phyloP scores from a whole-genome alignment of 2,113 vertebrate genomes.

The Apeltes quadracus region DNA sequence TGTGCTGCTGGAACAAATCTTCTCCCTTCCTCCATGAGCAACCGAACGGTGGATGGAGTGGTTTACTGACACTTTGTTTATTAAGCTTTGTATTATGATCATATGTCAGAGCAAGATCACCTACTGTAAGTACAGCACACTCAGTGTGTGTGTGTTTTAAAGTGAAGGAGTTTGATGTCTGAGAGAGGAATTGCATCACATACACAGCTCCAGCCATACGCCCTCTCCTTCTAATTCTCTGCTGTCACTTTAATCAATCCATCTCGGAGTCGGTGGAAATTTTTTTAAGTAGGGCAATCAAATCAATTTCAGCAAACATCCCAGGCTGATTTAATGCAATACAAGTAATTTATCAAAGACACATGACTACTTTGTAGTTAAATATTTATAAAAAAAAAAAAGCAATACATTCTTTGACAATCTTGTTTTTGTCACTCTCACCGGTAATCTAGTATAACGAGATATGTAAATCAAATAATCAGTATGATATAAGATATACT shows the following conservation, averaged over 20 bases:
- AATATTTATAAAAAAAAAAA: too few species aligned
- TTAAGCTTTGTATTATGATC: conserved; percentile 53
- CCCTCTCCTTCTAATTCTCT: conserved; percentile 48
- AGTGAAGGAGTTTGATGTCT: conserved; percentile 50
- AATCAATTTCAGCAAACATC: too few species aligned
- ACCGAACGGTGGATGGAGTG: too few species aligned
- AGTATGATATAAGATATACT: too few species aligned
- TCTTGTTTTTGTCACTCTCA: too few species aligned
- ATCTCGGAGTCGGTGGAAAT: conserved; percentile 35
- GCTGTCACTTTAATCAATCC: conserved; percentile 59
- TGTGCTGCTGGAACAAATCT: conserved; percentile 38
- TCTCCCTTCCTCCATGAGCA: conserved; percentile 16
- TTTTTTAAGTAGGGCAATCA: too few species aligned
- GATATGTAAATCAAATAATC: too few species aligned
- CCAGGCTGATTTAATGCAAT: too few species aligned
- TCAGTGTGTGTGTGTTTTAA: conserved; percentile 27
- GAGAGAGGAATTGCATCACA: conserved; percentile 65
- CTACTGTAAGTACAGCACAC: background rate
- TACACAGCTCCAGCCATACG: conserved; percentile 36
- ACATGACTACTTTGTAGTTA: too few species aligned
- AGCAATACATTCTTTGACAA: too few species aligned
- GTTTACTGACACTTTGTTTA: conserved; percentile 48
- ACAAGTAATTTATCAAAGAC: too few species aligned
- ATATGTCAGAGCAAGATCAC: conserved; percentile 51
- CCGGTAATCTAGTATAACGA: too few species aligned